Conservation (phyloP, 2,797 vertebrate species). For the Spinibarbus caldwelli region DNA sequence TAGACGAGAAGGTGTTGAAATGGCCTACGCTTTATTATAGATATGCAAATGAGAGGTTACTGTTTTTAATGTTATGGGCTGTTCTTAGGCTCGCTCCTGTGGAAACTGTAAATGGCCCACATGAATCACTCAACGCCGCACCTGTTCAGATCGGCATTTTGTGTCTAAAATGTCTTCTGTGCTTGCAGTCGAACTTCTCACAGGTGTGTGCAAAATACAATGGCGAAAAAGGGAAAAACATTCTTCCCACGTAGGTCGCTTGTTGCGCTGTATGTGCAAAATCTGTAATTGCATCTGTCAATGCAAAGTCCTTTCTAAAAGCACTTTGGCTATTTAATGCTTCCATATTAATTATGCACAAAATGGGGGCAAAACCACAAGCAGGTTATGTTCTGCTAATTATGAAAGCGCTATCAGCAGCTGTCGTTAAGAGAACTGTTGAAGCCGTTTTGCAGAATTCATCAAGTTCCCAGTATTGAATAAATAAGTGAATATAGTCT, state of each 20-base stretch:
- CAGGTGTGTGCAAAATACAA: not conserved
- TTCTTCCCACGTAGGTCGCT: not conserved
- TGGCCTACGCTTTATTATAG: slow-evolving; percentile 51
- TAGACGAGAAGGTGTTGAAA: slow-evolving; percentile 53
- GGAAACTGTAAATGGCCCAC: slow-evolving; percentile 22
- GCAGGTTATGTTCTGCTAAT: slow-evolving; percentile 5
- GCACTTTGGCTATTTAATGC: slow-evolving; percentile 11
- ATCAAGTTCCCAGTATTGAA: not conserved
- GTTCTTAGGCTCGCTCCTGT: not conserved
- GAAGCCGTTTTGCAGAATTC: not conserved
- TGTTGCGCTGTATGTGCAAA: not conserved
- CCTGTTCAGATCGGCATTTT: not conserved
- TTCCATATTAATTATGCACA: slow-evolving; percentile 9
- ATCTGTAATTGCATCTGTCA: not conserved
- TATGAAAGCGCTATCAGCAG: not conserved
- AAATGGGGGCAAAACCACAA: slow-evolving; percentile 5
- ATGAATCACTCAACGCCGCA: slow-evolving; percentile 15
- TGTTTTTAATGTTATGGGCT: slow-evolving; percentile 39
- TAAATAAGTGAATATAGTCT: not conserved
- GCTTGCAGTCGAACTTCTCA: not conserved
- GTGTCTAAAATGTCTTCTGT: not conserved
- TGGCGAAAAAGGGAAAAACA: not conserved
- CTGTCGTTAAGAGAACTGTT: too few relatives aligned
- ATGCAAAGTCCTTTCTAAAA: not conserved
- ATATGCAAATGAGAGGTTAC: slow-evolving; percentile 40